phyloP scores from a whole-genome alignment of 2,113 vertebrate species.

The Lasiurus cinereus region DNA sequence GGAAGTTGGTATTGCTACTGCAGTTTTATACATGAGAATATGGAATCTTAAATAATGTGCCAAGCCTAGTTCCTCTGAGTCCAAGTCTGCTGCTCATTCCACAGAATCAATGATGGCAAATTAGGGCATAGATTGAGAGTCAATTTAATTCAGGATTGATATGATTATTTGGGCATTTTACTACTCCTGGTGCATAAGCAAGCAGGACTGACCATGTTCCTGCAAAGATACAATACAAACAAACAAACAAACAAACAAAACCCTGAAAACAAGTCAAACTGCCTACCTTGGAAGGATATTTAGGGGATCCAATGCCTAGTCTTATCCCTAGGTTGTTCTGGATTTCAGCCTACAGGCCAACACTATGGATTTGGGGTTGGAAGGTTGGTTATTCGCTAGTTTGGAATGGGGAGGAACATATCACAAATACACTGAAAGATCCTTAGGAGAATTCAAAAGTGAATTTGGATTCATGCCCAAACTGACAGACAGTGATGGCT shows the following conservation, averaged over 20 bases:
- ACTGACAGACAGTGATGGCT: not conserved
- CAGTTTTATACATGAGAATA: slow-evolving; percentile 32
- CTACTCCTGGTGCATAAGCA: not conserved
- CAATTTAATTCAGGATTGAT: slow-evolving; percentile 36
- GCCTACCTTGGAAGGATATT: not conserved
- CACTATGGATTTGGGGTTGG: not conserved
- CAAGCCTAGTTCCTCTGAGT: slow-evolving; percentile 8
- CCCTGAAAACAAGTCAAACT: not conserved
- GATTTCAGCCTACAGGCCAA: not conserved
- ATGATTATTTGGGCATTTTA: slow-evolving; percentile 36
- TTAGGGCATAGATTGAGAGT: not conserved
- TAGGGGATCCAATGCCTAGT: not conserved
- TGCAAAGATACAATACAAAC: slow-evolving; percentile 29
- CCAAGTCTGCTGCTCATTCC: not conserved
- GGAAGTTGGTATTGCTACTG: not conserved
- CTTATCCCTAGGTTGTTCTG: not conserved
- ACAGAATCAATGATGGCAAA: not conserved
- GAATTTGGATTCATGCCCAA: not conserved
- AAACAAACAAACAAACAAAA: not conserved
- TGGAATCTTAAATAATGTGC: not conserved
- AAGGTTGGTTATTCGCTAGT: not conserved
- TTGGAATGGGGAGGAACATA: not conserved
- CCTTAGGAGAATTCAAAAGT: not conserved
- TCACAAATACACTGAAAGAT: not conserved
- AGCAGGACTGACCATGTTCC: not conserved